phyloP scores from a whole-genome alignment of 2,888 invertebrate genomes.

The Tetheella fluctuosa region DNA sequence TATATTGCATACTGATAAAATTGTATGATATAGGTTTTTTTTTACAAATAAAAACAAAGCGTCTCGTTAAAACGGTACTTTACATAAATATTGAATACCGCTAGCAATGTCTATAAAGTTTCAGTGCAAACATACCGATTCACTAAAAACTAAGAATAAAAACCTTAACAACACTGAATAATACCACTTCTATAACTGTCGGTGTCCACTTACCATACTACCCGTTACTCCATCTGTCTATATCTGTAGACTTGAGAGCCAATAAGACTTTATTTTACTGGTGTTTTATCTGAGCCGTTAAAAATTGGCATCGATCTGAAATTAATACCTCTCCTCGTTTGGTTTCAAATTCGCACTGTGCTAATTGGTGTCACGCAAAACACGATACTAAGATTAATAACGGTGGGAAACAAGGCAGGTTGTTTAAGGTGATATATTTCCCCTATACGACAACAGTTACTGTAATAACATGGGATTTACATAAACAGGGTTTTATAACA shows the following conservation, averaged over 20 bases:
- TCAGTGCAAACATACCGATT: background rate
- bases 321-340: constrained; percentile 9
- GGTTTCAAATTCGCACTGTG: constrained; percentile 12
- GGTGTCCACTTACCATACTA: background rate
- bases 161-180: background rate
- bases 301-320: constrained; percentile 9
- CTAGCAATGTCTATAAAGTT: background rate
- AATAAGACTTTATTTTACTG: constrained; percentile 7
- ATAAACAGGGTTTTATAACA: background rate
- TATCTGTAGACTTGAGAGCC: background rate
- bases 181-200: background rate
- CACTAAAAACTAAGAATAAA: background rate
- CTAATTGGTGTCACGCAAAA: constrained; percentile 9
- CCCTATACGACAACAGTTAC: background rate
- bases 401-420: background rate
- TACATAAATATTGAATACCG: background rate
- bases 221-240: background rate
- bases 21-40: background rate
- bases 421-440: constrained; percentile 1
- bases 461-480: background rate
- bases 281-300: constrained; percentile 4
- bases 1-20: background rate
- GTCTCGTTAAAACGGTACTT: background rate
- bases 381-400: background rate
- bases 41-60: background rate